These are phyloP conservation scores for Lepus americanus DNA, from an alignment of 2,113 vertebrate species.

Conservation along the genomic window DNA sequence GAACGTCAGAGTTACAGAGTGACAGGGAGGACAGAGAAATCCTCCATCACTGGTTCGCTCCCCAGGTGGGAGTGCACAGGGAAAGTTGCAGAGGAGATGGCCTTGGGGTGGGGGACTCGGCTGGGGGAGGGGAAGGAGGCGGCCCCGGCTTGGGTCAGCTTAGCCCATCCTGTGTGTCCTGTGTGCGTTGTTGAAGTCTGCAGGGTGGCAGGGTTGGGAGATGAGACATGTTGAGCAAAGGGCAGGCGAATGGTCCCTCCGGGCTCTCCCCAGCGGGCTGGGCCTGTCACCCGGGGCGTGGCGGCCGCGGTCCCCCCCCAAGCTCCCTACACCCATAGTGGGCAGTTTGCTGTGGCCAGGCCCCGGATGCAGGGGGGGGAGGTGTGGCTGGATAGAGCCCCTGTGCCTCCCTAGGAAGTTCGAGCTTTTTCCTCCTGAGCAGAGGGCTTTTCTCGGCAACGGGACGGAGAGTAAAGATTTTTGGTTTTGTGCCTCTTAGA, in stretches of 20 bases:
- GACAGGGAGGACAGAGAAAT: no score
- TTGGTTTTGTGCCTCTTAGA: neutral
- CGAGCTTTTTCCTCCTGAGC: neutral
- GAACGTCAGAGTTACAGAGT: no score
- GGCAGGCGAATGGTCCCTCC: rapidly evolving
- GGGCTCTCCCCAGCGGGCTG: neutral
- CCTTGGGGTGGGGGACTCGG: neutral
- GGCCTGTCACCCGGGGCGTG: no score
- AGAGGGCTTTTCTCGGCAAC: neutral
- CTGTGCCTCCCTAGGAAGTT: no score
- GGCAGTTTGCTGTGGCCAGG: neutral
- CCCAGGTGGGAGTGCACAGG: no score
- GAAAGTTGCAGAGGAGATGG: neutral
- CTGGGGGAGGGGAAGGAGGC: rapidly evolving
- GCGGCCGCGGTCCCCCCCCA: no score
- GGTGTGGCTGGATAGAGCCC: neutral
- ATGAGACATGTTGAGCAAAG: neutral
- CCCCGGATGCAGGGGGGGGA: neutral
- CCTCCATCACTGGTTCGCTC: no score
- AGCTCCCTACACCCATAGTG: no score
- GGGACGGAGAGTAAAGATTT: neutral
- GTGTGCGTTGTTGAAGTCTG: neutral
- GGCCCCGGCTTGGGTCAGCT: no score
- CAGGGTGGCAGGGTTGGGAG: neutral
- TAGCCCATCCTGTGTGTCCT: no score